These are phyloP conservation scores for Holothuria scabra DNA, from an alignment of 53 echinoderm and acorn worm species.

Conservation along the genomic window DNA sequence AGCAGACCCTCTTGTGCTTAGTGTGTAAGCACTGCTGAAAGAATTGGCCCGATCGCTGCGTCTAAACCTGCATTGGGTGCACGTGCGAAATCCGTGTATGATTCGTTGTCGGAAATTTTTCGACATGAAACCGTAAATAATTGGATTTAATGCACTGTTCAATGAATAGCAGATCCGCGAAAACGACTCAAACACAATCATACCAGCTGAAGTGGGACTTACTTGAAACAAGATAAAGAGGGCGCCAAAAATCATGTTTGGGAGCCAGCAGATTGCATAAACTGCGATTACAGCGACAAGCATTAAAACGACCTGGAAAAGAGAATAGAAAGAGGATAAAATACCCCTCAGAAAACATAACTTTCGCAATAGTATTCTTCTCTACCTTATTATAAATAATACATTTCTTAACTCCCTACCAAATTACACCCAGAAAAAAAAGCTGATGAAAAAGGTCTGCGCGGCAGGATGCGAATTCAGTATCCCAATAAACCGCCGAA, in stretches of 20 bases:
- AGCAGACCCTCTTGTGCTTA: slow-evolving; percentile 12
- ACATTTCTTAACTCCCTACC: too few species aligned
- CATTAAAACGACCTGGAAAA: slow-evolving; percentile 66
- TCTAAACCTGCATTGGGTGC: slow-evolving; percentile 20
- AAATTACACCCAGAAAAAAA: too few species aligned
- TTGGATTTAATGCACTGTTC: slow-evolving; percentile 71
- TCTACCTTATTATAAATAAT: too few species aligned
- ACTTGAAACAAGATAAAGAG: slow-evolving; percentile 31
- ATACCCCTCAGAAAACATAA: too few species aligned
- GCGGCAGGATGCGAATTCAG: too few species aligned
- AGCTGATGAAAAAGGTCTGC: too few species aligned
- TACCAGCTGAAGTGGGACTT: neutral
- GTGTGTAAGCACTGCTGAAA: slow-evolving; percentile 36
- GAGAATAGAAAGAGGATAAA: neutral
- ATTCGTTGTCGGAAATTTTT: slow-evolving; percentile 69
- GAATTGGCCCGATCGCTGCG: slow-evolving; percentile 7
- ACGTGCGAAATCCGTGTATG: slow-evolving; percentile 32
- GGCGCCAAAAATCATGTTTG: slow-evolving; percentile 40
- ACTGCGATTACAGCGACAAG: slow-evolving; percentile 55
- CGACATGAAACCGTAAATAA: slow-evolving; percentile 79
- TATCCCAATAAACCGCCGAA: too few species aligned
- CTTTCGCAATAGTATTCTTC: too few species aligned
- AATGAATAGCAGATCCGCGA: slow-evolving; percentile 51
- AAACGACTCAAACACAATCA: slow-evolving; percentile 23
- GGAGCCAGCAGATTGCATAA: slow-evolving; percentile 73